Evolutionary conservation across 1,140 invertebrate genomes (phyloP).

Genomic region (Lamellibrachia luymesi): DNA sequence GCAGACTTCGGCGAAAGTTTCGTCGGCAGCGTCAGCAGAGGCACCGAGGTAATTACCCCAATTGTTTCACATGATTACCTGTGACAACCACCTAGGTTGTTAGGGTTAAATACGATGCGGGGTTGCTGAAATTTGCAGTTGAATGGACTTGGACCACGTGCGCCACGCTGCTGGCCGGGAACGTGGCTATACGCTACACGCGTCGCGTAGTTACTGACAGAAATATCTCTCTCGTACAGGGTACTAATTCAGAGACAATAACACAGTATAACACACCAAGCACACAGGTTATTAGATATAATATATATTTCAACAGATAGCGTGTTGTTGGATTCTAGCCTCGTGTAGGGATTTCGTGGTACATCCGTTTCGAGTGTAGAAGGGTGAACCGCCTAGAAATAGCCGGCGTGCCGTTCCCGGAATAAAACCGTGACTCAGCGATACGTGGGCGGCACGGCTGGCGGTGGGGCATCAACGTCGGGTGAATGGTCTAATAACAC

Average conservation of each 20-base stretch:
- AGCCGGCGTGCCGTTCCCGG: neutral
- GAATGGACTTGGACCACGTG: neutral
- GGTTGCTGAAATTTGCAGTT: neutral
- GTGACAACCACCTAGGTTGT: neutral
- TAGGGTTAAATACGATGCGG: neutral
- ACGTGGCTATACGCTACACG: neutral
- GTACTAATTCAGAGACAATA: neutral
- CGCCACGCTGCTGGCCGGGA: neutral
- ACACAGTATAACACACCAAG: neutral
- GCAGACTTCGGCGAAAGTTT: constrained; percentile 10
- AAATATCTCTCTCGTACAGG: neutral
- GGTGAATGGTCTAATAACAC: neutral
- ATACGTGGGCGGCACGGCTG: neutral
- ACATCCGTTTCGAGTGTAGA: neutral
- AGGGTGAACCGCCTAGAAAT: neutral
- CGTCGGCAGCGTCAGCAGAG: neutral
- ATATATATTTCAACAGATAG: neutral
- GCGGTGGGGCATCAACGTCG: neutral
- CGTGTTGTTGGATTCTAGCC: neutral
- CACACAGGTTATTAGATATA: neutral
- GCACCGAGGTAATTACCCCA: neutral
- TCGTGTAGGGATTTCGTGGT: neutral
- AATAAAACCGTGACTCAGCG: neutral
- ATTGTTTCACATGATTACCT: neutral
- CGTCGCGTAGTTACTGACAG: neutral